Evolutionary conservation across 2,113 vertebrate genomes (phyloP).

Genomic region (Cebidichthys violaceus): DNA sequence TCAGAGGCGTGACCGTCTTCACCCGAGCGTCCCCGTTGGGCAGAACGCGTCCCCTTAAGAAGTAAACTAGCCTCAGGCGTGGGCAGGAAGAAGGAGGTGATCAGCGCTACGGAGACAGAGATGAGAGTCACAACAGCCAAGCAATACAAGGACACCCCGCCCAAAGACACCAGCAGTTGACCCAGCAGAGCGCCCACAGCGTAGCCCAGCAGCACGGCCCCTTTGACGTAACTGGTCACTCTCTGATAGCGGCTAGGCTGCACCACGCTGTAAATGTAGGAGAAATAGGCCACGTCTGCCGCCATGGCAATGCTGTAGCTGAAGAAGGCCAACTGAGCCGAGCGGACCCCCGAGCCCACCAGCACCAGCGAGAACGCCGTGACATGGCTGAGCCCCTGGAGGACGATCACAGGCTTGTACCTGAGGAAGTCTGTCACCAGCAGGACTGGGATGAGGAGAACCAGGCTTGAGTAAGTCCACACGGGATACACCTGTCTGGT

Average conservation of each 20-base stretch:
- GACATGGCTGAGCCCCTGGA: slow-evolving; percentile 87
- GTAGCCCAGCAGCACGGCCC: slow-evolving; percentile 86
- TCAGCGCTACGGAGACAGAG: slow-evolving; percentile 85
- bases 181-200: slow-evolving; percentile 83
- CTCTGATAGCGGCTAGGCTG: slow-evolving; percentile 84
- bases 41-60: slow-evolving; percentile 73
- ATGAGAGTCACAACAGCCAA: slow-evolving; percentile 87
- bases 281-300: slow-evolving; percentile 87
- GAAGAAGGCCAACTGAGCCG: slow-evolving; percentile 85
- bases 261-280: slow-evolving; percentile 89
- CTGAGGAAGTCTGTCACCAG: slow-evolving; percentile 88
- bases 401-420: slow-evolving; percentile 88
- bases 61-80: slow-evolving; percentile 87
- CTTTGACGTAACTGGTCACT: slow-evolving; percentile 88
- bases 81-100: slow-evolving; percentile 86
- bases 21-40: background rate
- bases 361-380: slow-evolving; percentile 86
- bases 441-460: slow-evolving; percentile 87
- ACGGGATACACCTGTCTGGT: slow-evolving; percentile 88
- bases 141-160: slow-evolving; percentile 82
- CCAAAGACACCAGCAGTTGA: slow-evolving; percentile 85
- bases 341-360: slow-evolving; percentile 82
- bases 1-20: background rate
- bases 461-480: slow-evolving; percentile 88
- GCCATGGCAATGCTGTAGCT: slow-evolving; percentile 86